These are phyloP conservation scores for Drosophila rubida DNA, from an alignment of 2,888 invertebrate genomes.

Conservation along the genomic window DNA sequence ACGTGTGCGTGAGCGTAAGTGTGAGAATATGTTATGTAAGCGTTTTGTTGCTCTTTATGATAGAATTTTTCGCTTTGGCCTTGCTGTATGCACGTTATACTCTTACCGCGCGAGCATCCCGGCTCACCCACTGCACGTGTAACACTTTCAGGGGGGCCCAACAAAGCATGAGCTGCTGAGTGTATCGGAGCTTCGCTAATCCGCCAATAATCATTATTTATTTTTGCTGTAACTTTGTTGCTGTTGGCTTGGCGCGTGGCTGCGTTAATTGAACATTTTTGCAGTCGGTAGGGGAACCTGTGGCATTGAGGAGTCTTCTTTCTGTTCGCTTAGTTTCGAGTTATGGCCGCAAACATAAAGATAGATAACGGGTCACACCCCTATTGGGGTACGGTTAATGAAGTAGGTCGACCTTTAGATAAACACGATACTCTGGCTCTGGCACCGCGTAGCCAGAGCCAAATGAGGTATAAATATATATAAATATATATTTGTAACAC, in stretches of 20 bases:
- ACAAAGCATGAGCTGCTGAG: neutral
- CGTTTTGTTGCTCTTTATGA: conserved; percentile 56
- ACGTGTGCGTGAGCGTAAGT: conserved; percentile 7
- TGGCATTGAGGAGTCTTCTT: conserved; percentile 7
- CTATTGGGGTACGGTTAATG: conserved; percentile 3
- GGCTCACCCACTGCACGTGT: neutral
- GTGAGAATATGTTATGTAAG: conserved; percentile 52
- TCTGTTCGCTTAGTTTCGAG: neutral
- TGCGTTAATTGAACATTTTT: conserved; percentile 57
- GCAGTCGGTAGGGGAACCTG: conserved; percentile 2
- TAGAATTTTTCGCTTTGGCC: conserved; percentile 53
- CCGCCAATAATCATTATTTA: conserved; percentile 1
- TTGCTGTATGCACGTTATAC: conserved; percentile 25
- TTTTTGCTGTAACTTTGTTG: conserved; percentile 14
- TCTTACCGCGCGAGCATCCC: neutral
- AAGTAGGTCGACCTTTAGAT: conserved; percentile 1
- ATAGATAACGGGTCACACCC: conserved; percentile 6
- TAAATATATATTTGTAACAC: neutral
- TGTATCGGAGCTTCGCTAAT: neutral
- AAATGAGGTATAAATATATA: neutral
- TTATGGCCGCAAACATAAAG: conserved; percentile 2
- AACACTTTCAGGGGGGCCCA: neutral
- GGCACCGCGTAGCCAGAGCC: neutral
- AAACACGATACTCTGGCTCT: neutral
- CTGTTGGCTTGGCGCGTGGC: conserved; percentile 42